These are phyloP conservation scores for Mastomys natalensis DNA, from an alignment of 2,113 vertebrate species.

Conservation along the genomic window DNA sequence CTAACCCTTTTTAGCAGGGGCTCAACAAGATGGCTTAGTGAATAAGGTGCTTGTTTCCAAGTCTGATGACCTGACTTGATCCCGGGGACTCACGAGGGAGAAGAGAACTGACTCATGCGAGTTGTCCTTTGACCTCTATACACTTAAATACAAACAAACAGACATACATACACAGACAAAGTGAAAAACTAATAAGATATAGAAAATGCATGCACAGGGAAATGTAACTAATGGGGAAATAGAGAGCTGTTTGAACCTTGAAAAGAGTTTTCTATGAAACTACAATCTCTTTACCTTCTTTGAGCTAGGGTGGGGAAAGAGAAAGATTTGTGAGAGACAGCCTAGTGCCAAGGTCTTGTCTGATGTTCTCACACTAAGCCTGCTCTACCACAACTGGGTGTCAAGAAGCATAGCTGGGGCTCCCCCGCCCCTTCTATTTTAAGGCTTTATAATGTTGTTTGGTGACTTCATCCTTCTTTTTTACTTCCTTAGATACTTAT, in stretches of 20 bases:
- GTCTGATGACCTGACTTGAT: neutral
- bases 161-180: neutral
- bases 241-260: neutral
- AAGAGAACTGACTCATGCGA: neutral
- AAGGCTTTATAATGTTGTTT: neutral
- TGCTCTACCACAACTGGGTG: neutral
- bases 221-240: neutral
- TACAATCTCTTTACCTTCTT: neutral
- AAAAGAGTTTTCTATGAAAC: neutral
- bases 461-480: neutral
- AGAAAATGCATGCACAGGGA: neutral
- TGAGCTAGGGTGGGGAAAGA: neutral
- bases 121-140: neutral
- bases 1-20: neutral
- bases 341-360: neutral
- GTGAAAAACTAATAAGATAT: neutral
- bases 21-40: neutral
- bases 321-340: neutral
- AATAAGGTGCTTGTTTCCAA: neutral
- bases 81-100: neutral
- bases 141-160: neutral
- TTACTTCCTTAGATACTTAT: neutral
- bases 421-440: neutral
- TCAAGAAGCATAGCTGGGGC: too few relatives aligned
- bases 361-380: neutral